Conservation (phyloP, 2,888 invertebrate genomes). For the Melinopterus prodromus region DNA sequence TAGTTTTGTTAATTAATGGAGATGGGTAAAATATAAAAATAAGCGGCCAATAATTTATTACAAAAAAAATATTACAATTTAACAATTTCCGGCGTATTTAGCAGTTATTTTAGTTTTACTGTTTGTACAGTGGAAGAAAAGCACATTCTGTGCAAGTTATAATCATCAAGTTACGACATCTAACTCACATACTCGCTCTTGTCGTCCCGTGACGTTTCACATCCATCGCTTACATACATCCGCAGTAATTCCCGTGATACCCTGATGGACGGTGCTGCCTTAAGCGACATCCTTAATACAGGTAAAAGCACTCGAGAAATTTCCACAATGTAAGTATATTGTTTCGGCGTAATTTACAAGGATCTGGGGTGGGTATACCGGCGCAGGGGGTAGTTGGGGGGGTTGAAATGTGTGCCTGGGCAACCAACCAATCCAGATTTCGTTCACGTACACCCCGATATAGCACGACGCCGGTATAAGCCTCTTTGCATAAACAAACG, state of each 20-base stretch:
- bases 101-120: too few relatives aligned
- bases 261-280: slow-evolving; percentile 5
- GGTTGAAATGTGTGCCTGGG: slow-evolving; percentile 16
- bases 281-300: slow-evolving; percentile 18
- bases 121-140: too few relatives aligned
- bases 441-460: slow-evolving; percentile 25
- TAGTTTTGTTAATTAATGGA: too few relatives aligned
- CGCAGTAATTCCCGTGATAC: background rate
- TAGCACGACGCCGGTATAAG: slow-evolving; percentile 21
- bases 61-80: too few relatives aligned
- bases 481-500: slow-evolving; percentile 26
- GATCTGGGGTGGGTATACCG: slow-evolving; percentile 1
- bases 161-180: too few relatives aligned
- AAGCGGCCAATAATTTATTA: too few relatives aligned
- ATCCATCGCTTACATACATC: background rate
- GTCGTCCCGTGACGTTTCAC: background rate
- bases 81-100: too few relatives aligned
- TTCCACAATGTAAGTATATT: slow-evolving; percentile 18
- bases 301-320: slow-evolving; percentile 24
- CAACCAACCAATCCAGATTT: slow-evolving; percentile 21
- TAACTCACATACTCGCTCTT: background rate
- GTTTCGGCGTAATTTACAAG: slow-evolving; percentile 25
- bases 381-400: background rate
- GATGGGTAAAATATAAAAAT: too few relatives aligned
- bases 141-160: too few relatives aligned